Percentiles rank a stretch among this genome's conserved stretches.
Evolutionary conservation across 2,888 invertebrate species (phyloP).

Genomic region (Yponomeuta evonymella): DNA sequence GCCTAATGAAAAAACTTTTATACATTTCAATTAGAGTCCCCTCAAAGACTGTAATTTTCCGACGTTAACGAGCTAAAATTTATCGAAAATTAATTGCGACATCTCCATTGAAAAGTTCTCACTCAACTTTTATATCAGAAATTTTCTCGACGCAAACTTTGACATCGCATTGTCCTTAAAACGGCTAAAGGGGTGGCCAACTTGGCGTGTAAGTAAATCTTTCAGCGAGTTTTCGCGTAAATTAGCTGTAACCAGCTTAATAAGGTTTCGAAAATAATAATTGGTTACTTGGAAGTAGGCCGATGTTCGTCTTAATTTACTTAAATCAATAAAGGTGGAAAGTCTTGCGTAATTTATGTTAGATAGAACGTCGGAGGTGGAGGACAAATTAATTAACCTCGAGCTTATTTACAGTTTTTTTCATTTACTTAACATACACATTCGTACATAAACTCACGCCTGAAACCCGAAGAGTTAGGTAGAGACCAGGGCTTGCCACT

Average conservation of each 20-base stretch:
- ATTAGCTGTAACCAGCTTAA: constrained; percentile 36
- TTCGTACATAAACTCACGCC: neutral
- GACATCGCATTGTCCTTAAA: constrained; percentile 54
- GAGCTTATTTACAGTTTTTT: constrained; percentile 5
- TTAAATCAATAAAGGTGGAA: constrained; percentile 35
- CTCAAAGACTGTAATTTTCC: constrained; percentile 63
- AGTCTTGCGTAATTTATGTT: constrained; percentile 26
- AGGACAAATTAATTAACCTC: constrained; percentile 25
- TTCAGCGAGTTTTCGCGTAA: constrained; percentile 48
- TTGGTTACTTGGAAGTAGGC: constrained; percentile 37
- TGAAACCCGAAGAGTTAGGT: too few relatives aligned
- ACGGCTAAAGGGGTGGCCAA: constrained; percentile 39
- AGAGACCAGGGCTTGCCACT: too few relatives aligned
- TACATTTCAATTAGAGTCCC: constrained; percentile 64
- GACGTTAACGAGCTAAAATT: constrained; percentile 73
- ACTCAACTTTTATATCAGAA: constrained; percentile 57
- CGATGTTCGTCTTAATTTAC: constrained; percentile 35
- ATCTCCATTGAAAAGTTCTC: constrained; percentile 70
- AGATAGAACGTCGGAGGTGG: constrained; percentile 17
- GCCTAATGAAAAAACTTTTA: constrained; percentile 68
- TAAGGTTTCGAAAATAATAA: constrained; percentile 40
- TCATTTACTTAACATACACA: neutral
- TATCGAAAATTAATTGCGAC: constrained; percentile 75
- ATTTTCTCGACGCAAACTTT: constrained; percentile 54
- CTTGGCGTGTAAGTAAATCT: constrained; percentile 37